Base-by-base conservation (phyloP, 1,140 invertebrate species). In the Idris sp. region DNA sequence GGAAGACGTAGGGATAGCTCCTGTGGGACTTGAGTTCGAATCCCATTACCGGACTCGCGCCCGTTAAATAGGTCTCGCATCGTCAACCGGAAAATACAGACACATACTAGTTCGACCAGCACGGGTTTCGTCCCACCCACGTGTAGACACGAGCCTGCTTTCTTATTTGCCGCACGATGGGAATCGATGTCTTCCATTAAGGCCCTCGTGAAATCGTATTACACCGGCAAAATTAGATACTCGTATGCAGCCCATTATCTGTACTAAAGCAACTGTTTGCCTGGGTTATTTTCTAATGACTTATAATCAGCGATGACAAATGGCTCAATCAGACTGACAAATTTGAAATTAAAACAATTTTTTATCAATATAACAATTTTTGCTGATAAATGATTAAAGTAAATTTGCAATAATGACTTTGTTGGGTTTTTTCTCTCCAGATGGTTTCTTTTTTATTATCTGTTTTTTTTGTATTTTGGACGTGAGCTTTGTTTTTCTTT, bases 1-100 rank as follows among this genome's bases (percentile, higher is more conserved):
- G 58, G 33, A 77, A 79, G 67, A 78, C 76, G 76, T 76, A 68
- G 79, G 81, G 76, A 86, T 84, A 84, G 85, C 81, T 83, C 85
- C 84, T 83, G 56, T 41, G 85, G 82, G 86, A 79, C 73, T 62
- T 58, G 64, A 83, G 83, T 87, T 88, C 85, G 84, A 87, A 88
- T 88, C 86, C 85, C 86, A 88, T 88, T 88, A 88, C 86, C 85
- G 86, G 84, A 87, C 86, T 86, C 86, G 86, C 84, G 82, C 81
- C 85, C 86, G 86, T 88, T 88, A 88, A 88, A 88, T 88, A 88
- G 86, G 86, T 87, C 81, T 86, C 84, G 86, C 86, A 86, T 88
- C 86, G 86, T 84, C 86, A 84, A 88, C 86, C 86, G 82, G 85
- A 88, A 88, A 88, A 88, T 87, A 86, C 85, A 87, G 80, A 81